Evolutionary conservation across 2,113 vertebrate genomes (phyloP).

Genomic region (Micronisus gabar): DNA sequence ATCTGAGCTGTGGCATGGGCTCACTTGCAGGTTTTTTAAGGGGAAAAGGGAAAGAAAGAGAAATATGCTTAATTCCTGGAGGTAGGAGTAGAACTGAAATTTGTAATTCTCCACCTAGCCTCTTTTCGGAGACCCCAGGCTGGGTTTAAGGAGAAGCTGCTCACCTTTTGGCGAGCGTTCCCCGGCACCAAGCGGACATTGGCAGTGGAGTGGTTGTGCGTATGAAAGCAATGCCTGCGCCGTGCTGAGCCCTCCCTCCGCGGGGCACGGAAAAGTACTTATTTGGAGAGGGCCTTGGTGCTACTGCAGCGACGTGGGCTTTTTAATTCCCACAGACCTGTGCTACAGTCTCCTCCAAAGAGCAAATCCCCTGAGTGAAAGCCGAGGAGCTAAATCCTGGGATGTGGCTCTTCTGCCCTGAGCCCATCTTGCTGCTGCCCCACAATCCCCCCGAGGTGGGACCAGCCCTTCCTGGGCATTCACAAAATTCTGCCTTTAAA

Average conservation of each 20-base stretch:
- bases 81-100: neutral
- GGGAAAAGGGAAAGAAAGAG: neutral
- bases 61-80: neutral
- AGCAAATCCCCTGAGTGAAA: neutral
- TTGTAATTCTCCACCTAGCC: fast-evolving
- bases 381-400: neutral
- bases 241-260: neutral
- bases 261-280: fast-evolving
- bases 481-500: constrained; percentile 45
- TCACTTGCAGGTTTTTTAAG: neutral
- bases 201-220: fast-evolving
- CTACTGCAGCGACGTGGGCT: fast-evolving
- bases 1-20: fast-evolving
- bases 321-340: neutral
- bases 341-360: fast-evolving
- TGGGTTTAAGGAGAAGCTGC: neutral
- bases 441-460: neutral
- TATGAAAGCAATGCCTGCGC: neutral
- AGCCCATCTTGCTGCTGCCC: neutral
- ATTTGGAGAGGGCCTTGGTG: neutral
- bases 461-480: neutral
- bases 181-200: fast-evolving
- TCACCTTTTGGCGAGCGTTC: fast-evolving
- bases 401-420: neutral
- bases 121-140: neutral